A percentile compares a stretch with the other conserved stretches of the same genome.
Conservation (phyloP, 1,140 invertebrate genomes). For the Aphaenogaster rudis region DNA sequence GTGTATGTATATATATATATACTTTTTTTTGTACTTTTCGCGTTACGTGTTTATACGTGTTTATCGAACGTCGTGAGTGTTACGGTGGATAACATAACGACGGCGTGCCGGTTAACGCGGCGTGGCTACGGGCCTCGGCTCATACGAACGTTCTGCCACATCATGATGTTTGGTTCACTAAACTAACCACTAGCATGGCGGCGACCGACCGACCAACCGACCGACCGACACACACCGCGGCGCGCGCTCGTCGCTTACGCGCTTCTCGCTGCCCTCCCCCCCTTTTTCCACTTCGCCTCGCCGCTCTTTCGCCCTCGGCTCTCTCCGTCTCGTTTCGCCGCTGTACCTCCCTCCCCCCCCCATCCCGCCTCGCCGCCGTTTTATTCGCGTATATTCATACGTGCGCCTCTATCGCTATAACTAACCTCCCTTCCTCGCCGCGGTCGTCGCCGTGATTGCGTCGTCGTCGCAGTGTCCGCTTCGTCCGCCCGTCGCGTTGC, state of each 20-base stretch:
- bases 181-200: conserved; percentile 88
- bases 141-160: conserved; percentile 87
- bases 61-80: conserved; percentile 81
- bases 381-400: no score
- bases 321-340: not conserved
- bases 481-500: not conserved
- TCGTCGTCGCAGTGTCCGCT: not conserved
- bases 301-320: not conserved
- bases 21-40: conserved; percentile 75
- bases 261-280: conserved; percentile 67
- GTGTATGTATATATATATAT: conserved; percentile 42
- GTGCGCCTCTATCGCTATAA: not conserved
- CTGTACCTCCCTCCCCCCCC: conserved; percentile 26
- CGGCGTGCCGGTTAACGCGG: conserved; percentile 80
- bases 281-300: not conserved
- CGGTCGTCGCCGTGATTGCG: not conserved
- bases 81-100: conserved; percentile 81
- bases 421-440: conserved; percentile 2
- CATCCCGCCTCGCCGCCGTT: no score
- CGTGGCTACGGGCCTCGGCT: conserved; percentile 80
- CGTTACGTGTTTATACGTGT: conserved; percentile 75
- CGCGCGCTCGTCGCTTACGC: conserved; percentile 75
- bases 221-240: conserved; percentile 78
- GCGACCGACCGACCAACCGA: conserved; percentile 80
- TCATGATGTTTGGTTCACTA: conserved; percentile 87